Base-by-base conservation (phyloP, 2,113 vertebrate genomes). In the Lethenteron reissneri region DNA sequence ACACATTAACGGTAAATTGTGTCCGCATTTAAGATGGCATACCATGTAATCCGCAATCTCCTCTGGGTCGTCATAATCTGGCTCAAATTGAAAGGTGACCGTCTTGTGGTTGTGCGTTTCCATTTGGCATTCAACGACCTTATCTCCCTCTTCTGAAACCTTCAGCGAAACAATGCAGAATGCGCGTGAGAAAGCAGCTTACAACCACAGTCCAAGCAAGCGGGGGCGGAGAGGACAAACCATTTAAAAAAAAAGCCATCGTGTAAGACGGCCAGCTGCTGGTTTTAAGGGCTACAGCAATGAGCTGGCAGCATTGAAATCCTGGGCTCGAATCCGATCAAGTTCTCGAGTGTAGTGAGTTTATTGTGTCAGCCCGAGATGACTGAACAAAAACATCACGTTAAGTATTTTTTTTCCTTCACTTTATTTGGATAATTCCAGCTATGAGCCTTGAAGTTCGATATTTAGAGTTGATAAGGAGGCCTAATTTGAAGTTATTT, bases 101-200 rank as follows among this genome's bases (percentile, higher is more conserved):
- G 91, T 99, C 82, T 97, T 99, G 81, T 97, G 94, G 78, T 99
- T 99, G 78, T 99, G 92, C 3, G 94, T 99, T 76, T 99, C 94
- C 70, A 99, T 82, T 76, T 95, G 94, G 74, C 94, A 99, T 78
- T 99, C 92, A 17, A 99, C 94, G 92, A 97, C 97, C 82, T 99
- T 99, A 79, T 99, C 92, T 0, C 92, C 94, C 0, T 88, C 92
- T 80, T 95, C 89, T 73, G 84, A 88, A 14, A 99, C 94, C 94
- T 97, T 76, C 69, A 11, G 69, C 17, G 15, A 70, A 72, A n/a
- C 59, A 56, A 25, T 60, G 57, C 64, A 60, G 12, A 60, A 56
- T 56, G n/a, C 12, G 59, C 12, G 57, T 60, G 21, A 72, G 56
- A 13, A 60, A 10, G 64, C 25, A 69, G 64, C n/a, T 25, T 10